Evolutionary conservation across 2,113 vertebrate species (phyloP), one percentile per base, ranked within the genome.

Genomic region (Microcebus tavaratra): DNA sequence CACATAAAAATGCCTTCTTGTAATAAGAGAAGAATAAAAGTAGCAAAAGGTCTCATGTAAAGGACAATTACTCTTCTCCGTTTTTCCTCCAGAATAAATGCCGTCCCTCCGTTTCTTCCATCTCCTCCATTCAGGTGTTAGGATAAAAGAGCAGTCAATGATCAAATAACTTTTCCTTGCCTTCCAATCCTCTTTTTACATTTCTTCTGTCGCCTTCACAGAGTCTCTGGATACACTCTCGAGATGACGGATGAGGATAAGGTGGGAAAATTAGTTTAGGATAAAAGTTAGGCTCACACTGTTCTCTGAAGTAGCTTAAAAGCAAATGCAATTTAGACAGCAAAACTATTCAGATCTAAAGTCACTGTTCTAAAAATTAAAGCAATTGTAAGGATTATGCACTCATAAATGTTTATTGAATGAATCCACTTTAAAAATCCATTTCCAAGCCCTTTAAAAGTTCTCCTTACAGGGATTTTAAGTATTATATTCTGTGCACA

Each of bases 1-100:
- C 81, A 75, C 72, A 91, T 61, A 86, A 91, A 97, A 97, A 93
- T 23, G 29, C n/a, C 42, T 92, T 76, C 91, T 55, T 48, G 73
- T 39, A 87, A 93, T 48, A 72, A 70, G 20, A 94, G 50, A 70
- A 91, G 82, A 70, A 67, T 90, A 76, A 91, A 97, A 81, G 68
- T 53, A 81, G 73, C 93, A 87, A 89, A 89, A 57, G 86, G 2
- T 67, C 93, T 90, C 42, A 0, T 42, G 57, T 20, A 48, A 73
- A 96, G 92, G 89, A 83, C 86, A 63, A 88, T 95, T 84, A 59
- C 45, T 72, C 42, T 73, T 53, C 78, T 50, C 80, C 80, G 68
- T 57, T 42, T 72, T 94, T 85, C n/a, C 55, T 45, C 84, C 48
- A 39, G 70, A 76, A 86, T 63, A 67, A 84, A 83, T 8, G 31